Percentiles rank a stretch among this genome's conserved stretches.
Conservation (phyloP, 2,113 vertebrate species). For the Scortum barcoo region DNA sequence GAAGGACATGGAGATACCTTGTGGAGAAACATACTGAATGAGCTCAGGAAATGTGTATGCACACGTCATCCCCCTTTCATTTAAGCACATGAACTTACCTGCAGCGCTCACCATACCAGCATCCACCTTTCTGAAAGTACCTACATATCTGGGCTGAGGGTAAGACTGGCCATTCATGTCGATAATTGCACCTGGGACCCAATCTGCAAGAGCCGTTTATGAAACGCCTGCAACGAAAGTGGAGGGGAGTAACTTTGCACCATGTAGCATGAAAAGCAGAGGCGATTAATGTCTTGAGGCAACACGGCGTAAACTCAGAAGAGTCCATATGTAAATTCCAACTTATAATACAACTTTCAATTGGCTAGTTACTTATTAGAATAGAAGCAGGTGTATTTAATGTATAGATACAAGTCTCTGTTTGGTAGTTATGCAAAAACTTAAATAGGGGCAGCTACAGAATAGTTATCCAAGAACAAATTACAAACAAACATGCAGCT, state of each 20-base stretch:
- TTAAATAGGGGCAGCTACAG: not conserved
- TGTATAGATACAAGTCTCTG: no score
- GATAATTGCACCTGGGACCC: slow-evolving; percentile 83
- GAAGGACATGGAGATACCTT: slow-evolving; percentile 85
- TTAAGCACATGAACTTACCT: slow-evolving; percentile 75
- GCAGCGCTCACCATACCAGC: slow-evolving; percentile 88
- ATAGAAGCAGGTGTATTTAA: not conserved
- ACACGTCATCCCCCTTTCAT: not conserved
- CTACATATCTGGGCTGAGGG: slow-evolving; percentile 82
- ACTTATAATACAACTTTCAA: not conserved
- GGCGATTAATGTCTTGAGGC: no score
- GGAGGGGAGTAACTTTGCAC: not conserved
- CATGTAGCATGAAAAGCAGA: not conserved
- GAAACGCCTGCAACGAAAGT: slow-evolving; percentile 82
- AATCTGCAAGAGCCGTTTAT: slow-evolving; percentile 80
- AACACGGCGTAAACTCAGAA: not conserved
- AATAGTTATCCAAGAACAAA: not conserved
- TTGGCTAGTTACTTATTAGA: no score
- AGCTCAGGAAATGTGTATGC: not conserved
- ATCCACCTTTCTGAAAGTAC: slow-evolving; percentile 89
- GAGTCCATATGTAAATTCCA: not conserved
- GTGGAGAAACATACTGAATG: not conserved
- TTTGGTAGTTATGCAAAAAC: no score
- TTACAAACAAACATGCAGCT: not conserved
- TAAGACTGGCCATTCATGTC: slow-evolving; percentile 73